phyloP scores from a whole-genome alignment of 2,113 vertebrate genomes.

The Scopus umbretta region DNA sequence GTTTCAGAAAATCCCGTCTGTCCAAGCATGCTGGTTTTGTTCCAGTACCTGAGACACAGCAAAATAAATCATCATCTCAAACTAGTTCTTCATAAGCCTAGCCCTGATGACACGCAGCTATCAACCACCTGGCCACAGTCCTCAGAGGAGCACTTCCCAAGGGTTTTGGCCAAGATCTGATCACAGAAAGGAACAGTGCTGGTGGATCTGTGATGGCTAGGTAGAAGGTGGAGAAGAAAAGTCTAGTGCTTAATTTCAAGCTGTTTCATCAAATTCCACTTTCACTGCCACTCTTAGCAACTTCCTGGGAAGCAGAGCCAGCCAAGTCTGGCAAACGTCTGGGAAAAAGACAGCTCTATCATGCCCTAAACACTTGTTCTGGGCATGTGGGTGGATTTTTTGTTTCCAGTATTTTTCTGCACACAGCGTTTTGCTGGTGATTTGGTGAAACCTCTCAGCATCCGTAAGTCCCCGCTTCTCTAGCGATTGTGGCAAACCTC shows the following conservation, averaged over 20 bases:
- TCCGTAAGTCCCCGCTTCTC: not conserved
- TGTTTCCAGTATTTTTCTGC: not conserved
- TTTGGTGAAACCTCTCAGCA: not conserved
- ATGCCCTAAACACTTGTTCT: not conserved
- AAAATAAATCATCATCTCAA: not conserved
- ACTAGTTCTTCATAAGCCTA: not conserved
- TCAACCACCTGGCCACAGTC: not conserved
- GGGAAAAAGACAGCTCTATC: not conserved
- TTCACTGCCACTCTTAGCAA: not conserved
- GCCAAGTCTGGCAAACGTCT: not conserved
- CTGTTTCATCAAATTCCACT: not conserved
- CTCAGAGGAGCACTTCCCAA: not conserved
- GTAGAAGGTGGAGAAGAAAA: not conserved
- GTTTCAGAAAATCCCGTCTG: not conserved
- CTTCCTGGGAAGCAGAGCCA: not conserved
- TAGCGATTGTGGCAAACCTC: no score
- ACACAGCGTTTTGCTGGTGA: not conserved
- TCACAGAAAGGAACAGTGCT: not conserved
- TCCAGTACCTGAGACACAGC: not conserved
- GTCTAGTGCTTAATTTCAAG: not conserved
- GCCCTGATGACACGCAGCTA: not conserved
- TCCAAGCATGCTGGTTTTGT: not conserved
- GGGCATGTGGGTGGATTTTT: not conserved
- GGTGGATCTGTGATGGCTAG: not conserved
- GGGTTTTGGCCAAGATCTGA: not conserved